Conservation (phyloP, 2,888 invertebrate genomes). For the Apotomis turbidana region DNA sequence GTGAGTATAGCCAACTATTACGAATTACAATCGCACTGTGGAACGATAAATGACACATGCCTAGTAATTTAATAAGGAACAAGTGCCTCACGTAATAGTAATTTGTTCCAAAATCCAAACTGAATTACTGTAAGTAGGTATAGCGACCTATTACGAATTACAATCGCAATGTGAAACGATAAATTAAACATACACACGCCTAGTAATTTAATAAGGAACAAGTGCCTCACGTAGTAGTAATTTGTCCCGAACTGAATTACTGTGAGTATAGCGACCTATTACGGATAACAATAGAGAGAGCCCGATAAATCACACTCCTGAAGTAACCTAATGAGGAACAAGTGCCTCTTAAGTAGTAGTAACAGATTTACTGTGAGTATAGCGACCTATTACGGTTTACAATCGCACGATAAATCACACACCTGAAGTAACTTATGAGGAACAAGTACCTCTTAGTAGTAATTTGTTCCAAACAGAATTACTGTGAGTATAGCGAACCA, state of each 20-base stretch:
- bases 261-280: background rate
- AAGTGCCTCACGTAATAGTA: background rate
- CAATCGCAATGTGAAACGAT: constrained; percentile 30
- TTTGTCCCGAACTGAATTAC: background rate
- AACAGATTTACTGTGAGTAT: background rate
- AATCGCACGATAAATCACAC: background rate
- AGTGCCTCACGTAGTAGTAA: background rate
- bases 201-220: background rate
- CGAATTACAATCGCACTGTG: background rate
- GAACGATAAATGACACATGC: too few species aligned
- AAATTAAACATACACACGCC: too few species aligned
- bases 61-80: background rate
- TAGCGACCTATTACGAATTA: constrained; percentile 12
- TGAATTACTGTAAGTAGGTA: constrained; percentile 10
- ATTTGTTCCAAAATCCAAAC: background rate
- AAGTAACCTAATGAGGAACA: constrained; percentile 47
- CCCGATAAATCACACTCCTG: constrained; percentile 31
- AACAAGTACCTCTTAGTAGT: background rate
- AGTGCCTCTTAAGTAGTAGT: background rate
- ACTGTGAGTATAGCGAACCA: constrained; percentile 9
- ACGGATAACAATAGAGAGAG: constrained; percentile 37
- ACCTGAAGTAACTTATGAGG: background rate
- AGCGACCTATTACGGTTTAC: background rate
- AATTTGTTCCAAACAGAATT: constrained; percentile 5
- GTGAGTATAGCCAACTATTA: background rate